phyloP scores from a whole-genome alignment of 2,888 invertebrate genomes.

The Phengaris alcon region DNA sequence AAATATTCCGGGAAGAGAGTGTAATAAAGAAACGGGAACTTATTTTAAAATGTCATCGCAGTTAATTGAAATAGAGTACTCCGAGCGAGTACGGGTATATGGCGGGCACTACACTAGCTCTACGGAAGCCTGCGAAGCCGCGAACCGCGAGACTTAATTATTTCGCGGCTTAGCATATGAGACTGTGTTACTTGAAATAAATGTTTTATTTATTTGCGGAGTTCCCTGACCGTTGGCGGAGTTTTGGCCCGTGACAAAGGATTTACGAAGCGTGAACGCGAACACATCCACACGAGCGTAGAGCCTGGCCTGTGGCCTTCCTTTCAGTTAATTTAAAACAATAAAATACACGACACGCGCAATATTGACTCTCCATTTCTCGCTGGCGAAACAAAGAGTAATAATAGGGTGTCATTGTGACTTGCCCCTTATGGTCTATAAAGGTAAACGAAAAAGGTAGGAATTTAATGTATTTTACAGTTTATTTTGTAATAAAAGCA shows the following conservation, averaged over 20 bases:
- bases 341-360: not conserved
- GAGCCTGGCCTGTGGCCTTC: not conserved
- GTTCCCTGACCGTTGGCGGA: not conserved
- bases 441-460: not conserved
- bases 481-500: not conserved
- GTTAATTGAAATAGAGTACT: slow-evolving; percentile 2
- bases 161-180: not conserved
- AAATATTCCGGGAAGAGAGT: not conserved
- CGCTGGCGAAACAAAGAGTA: not conserved
- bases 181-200: no score
- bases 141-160: not conserved
- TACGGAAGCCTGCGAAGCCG: not conserved
- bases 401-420: not conserved
- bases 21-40: not conserved
- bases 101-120: not conserved
- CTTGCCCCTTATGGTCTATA: slow-evolving; percentile 3
- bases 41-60: slow-evolving; percentile 5
- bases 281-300: not conserved
- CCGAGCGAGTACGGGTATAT: not conserved
- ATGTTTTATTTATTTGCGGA: no score
- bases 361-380: slow-evolving; percentile 8
- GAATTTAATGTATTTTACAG: not conserved
- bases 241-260: not conserved
- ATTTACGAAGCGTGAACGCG: no score
- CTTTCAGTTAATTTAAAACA: slow-evolving; percentile 3